These are phyloP conservation scores for Andrena haemorrhoa DNA, from an alignment of 2,888 invertebrate genomes.

Conservation along the genomic window DNA sequence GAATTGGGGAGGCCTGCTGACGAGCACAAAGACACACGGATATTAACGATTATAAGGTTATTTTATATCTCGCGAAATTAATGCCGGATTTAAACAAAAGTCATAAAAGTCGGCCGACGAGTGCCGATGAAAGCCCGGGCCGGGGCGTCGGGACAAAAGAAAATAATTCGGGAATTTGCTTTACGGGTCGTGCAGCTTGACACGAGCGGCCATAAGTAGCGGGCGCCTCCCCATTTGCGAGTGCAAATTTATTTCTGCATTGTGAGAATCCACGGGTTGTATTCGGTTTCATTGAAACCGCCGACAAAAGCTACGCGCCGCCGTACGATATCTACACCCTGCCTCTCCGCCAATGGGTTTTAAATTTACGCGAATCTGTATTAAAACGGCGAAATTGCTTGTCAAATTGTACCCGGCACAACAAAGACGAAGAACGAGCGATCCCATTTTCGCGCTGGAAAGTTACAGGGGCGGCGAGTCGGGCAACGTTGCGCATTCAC, in stretches of 20 bases:
- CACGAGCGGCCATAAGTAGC: conserved; percentile 24
- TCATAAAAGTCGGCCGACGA: conserved; percentile 15
- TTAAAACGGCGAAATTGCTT: conserved; percentile 44
- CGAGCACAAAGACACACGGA: not conserved
- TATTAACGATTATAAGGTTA: conserved; percentile 23
- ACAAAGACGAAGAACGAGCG: conserved; percentile 25
- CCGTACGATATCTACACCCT: not conserved
- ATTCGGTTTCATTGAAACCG: conserved; percentile 23
- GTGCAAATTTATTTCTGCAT: conserved; percentile 32
- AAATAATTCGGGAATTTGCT: conserved; percentile 28
- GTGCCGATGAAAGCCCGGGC: conserved; percentile 14
- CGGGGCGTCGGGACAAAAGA: conserved; percentile 18
- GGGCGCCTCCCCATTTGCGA: conserved; percentile 4
- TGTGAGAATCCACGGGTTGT: not conserved
- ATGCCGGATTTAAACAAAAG: conserved; percentile 18
- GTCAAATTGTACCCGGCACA: conserved; percentile 27
- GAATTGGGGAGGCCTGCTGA: not conserved
- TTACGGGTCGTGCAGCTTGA: conserved; percentile 19
- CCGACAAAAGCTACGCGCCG: conserved; percentile 9
- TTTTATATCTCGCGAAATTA: conserved; percentile 24
- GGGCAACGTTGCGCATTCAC: not conserved
- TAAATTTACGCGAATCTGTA: conserved; percentile 34
- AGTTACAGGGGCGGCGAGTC: conserved; percentile 16
- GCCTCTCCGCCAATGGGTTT: conserved; percentile 3
- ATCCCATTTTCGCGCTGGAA: conserved; percentile 13